These are phyloP conservation scores for Parauchenoglanis punctatus DNA, from an alignment of 2,797 vertebrate genomes.

Conservation along the genomic window DNA sequence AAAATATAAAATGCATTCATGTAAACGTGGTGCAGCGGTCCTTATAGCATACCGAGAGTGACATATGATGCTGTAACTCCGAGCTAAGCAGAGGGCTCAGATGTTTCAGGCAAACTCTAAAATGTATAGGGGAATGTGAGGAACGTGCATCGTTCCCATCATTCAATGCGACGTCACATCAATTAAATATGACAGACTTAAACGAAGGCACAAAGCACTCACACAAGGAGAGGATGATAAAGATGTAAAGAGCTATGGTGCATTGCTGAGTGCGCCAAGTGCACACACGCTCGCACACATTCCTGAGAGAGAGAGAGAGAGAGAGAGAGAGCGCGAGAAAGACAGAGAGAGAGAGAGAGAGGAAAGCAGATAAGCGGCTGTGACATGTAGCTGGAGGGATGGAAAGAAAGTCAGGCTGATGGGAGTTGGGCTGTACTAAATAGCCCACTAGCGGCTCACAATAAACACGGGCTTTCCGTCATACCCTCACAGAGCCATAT, in stretches of 20 bases:
- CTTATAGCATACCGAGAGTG: not conserved
- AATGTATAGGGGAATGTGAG: not conserved
- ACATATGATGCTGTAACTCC: not conserved
- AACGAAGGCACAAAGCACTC: constrained; percentile 19
- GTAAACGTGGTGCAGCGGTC: not conserved
- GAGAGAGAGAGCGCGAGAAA: not conserved
- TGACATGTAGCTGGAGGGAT: constrained; percentile 33
- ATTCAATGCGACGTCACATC: constrained; percentile 17
- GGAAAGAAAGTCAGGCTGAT: constrained; percentile 28
- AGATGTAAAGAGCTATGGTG: constrained; percentile 23
- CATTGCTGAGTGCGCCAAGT: not conserved
- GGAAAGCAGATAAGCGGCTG: constrained; percentile 10
- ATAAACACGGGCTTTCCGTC: constrained; percentile 14
- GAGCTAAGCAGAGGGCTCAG: not conserved
- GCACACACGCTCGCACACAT: not conserved
- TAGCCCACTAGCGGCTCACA: constrained; percentile 18
- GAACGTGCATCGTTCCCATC: constrained; percentile 21
- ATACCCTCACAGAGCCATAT: not conserved
- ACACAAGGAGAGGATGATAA: constrained; percentile 7
- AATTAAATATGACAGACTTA: constrained; percentile 33
- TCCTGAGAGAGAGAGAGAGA: not conserved
- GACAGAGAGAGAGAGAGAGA: not conserved
- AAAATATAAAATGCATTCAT: constrained; percentile 26
- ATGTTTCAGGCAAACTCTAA: not conserved
- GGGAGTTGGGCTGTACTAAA: constrained; percentile 25